Evolutionary conservation across 1,140 invertebrate genomes (phyloP).

Genomic region (Halesus radiatus): DNA sequence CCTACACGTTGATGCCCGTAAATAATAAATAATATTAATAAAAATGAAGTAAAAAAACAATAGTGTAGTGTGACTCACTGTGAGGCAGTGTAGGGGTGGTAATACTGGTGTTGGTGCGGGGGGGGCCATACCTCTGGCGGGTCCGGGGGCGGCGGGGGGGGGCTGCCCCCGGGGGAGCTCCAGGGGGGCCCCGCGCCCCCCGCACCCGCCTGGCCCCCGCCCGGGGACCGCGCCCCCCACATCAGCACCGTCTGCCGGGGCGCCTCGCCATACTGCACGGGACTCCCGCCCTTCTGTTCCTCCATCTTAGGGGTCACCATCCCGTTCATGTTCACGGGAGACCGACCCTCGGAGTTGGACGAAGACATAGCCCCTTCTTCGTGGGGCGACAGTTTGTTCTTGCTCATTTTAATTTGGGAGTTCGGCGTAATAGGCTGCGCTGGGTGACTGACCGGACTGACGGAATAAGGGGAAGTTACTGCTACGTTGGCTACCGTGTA

Average conservation of each 20-base stretch:
- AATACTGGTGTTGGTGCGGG: conserved; percentile 72
- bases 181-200: conserved; percentile 12
- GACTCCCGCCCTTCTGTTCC: conserved; percentile 71
- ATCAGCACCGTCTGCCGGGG: conserved; percentile 89
- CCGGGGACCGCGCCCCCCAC: conserved; percentile 72
- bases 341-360: conserved; percentile 71
- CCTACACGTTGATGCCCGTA: not conserved
- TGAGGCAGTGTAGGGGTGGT: conserved; percentile 75
- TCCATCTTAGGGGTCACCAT: conserved; percentile 76
- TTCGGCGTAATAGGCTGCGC: conserved; percentile 67
- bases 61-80: conserved; percentile 72
- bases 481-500: conserved; percentile 70
- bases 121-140: conserved; percentile 76
- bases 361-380: conserved; percentile 69
- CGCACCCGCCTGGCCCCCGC: conserved; percentile 57
- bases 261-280: conserved; percentile 72
- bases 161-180: conserved; percentile 55
- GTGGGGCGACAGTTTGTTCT: conserved; percentile 70
- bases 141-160: conserved; percentile 54
- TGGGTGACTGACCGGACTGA: conserved; percentile 69
- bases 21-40: not conserved
- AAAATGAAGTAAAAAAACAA: conserved; percentile 51
- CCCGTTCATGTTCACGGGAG: conserved; percentile 71
- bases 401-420: conserved; percentile 61
- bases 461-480: conserved; percentile 66